These are phyloP conservation scores for Himalopsyche kuldschensis DNA, from an alignment of 2,888 invertebrate species.

Conservation along the genomic window DNA sequence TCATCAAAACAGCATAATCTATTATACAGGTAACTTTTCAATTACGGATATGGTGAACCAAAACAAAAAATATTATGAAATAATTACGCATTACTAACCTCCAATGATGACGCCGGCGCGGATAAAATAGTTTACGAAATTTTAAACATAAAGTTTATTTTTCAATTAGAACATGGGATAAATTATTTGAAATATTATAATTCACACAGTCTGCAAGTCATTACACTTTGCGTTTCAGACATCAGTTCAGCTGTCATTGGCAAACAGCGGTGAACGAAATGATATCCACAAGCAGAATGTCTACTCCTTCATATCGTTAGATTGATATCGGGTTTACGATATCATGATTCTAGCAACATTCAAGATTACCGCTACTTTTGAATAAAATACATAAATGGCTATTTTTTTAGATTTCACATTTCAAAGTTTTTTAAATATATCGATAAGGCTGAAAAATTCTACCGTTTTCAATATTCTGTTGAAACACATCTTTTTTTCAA, in stretches of 20 bases:
- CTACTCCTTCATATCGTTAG: background rate
- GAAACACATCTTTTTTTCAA: too few relatives aligned
- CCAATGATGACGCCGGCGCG: background rate
- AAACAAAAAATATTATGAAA: conserved; percentile 4
- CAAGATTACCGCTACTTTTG: background rate
- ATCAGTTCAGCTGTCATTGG: background rate
- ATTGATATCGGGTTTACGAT: background rate
- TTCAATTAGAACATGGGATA: background rate
- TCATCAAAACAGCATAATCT: background rate
- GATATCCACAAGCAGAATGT: background rate
- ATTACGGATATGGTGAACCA: background rate
- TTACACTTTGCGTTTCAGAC: background rate
- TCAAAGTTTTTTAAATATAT: too few relatives aligned
- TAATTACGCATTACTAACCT: background rate
- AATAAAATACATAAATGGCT: background rate
- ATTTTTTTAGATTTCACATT: too few relatives aligned
- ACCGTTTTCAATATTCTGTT: too few relatives aligned
- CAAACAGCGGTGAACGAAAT: background rate
- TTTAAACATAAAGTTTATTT: background rate
- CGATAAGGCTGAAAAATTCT: too few relatives aligned
- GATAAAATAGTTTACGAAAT: background rate
- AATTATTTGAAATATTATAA: background rate
- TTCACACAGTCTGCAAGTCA: background rate
- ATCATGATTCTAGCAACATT: background rate
- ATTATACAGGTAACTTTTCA: background rate